A percentile compares a stretch with the other conserved stretches of the same genome.
Evolutionary conservation across 2,797 vertebrate species (phyloP).

Genomic region (Hippocampus kuda): DNA sequence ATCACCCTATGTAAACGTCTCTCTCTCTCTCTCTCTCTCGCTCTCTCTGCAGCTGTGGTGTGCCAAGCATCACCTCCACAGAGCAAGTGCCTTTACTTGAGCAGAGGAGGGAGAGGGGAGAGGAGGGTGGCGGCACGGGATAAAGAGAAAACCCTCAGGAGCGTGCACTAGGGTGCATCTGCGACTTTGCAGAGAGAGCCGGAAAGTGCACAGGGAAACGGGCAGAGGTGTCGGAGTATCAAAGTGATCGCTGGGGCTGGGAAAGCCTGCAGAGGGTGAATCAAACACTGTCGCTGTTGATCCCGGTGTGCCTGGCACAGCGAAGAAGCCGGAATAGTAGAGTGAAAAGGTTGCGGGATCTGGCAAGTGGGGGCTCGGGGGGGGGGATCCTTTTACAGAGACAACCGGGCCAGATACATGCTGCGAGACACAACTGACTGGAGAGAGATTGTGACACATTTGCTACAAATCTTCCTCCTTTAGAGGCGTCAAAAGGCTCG

Average conservation of each 20-base stretch:
- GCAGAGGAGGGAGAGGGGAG: constrained; percentile 49
- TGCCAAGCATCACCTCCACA: constrained; percentile 59
- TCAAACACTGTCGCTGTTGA: constrained; percentile 38
- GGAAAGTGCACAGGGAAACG: constrained; percentile 30
- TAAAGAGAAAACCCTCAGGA: constrained; percentile 23
- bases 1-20: constrained; percentile 52
- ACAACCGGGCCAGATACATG: constrained; percentile 9
- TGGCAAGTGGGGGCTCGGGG: constrained; percentile 17
- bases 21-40: constrained; percentile 28
- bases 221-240: constrained; percentile 34
- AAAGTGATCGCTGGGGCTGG: constrained; percentile 27
- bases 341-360: constrained; percentile 36
- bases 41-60: constrained; percentile 59
- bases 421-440: constrained; percentile 37
- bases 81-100: constrained; percentile 65
- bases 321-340: constrained; percentile 36
- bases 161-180: constrained; percentile 34
- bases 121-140: constrained; percentile 35
- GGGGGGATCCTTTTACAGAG: constrained; percentile 44
- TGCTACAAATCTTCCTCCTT: constrained; percentile 15
- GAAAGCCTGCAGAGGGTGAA: constrained; percentile 36
- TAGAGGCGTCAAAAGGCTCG: constrained; percentile 6
- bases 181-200: constrained; percentile 32
- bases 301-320: constrained; percentile 38
- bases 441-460: constrained; percentile 22